phyloP scores from a whole-genome alignment of 2,113 vertebrate genomes.

The Grantiella picta region DNA sequence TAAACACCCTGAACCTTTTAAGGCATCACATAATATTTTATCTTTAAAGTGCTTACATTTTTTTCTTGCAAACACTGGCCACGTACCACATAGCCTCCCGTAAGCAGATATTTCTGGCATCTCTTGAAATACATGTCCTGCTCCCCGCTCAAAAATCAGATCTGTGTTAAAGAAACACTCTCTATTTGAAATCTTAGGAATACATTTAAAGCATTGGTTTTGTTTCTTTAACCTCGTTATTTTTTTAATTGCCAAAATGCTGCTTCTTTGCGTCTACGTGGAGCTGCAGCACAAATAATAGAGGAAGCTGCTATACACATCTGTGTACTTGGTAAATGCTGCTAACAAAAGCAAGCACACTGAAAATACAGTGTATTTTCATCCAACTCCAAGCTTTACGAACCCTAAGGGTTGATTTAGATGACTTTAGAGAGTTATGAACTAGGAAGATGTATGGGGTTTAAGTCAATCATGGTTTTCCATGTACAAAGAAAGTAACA shows the following conservation, averaged over 20 bases:
- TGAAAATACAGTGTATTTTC: not conserved
- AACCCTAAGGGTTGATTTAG: not conserved
- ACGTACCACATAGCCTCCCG: not conserved
- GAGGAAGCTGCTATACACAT: not conserved
- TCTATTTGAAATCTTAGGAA: not conserved
- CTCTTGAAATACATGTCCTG: not conserved
- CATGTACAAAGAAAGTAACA: not conserved
- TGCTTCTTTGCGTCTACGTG: not conserved
- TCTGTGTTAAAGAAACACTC: not conserved
- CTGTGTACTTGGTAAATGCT: not conserved
- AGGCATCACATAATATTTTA: not conserved
- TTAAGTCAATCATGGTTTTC: not conserved
- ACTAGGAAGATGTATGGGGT: not conserved
- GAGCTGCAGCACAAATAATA: not conserved
- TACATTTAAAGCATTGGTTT: not conserved
- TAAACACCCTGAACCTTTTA: slow-evolving; percentile 5
- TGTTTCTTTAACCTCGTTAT: not conserved
- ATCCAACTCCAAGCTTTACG: not conserved
- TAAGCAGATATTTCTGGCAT: not conserved
- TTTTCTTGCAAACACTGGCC: not conserved
- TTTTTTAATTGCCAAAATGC: not conserved
- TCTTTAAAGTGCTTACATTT: slow-evolving; percentile 47
- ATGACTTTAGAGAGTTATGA: not conserved
- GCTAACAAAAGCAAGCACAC: not conserved
- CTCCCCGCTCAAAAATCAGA: not conserved